Evolutionary conservation across 2,113 vertebrate genomes (phyloP).

Genomic region (Acanthochromis polyacanthus): DNA sequence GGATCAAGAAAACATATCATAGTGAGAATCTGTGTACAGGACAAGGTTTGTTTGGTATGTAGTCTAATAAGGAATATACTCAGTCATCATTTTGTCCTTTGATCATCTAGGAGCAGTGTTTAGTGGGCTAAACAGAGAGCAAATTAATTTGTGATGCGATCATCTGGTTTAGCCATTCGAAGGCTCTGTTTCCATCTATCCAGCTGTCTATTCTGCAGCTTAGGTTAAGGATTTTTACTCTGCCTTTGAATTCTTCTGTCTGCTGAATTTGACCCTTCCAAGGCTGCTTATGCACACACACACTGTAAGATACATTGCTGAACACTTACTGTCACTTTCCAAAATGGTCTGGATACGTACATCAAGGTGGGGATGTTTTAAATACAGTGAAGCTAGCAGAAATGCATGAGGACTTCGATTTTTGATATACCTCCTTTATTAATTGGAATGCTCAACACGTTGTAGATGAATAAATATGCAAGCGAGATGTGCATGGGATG

Average conservation of each 20-base stretch:
- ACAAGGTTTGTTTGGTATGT: too few species aligned
- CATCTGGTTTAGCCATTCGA: too few species aligned
- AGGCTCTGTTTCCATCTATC: too few species aligned
- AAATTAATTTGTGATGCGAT: background rate
- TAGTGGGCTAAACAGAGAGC: background rate
- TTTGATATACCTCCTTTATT: background rate
- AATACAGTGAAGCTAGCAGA: slow-evolving; percentile 3
- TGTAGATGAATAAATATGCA: slow-evolving; percentile 16
- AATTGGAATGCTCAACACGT: slow-evolving; percentile 7
- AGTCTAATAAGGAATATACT: too few species aligned
- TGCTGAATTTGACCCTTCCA: slow-evolving; percentile 25
- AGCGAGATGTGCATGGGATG: background rate
- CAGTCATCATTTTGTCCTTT: background rate
- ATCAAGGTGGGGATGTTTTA: slow-evolving; percentile 29
- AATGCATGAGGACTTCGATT: background rate
- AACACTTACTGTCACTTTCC: slow-evolving; percentile 24
- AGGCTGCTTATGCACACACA: slow-evolving; percentile 9
- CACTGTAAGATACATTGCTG: background rate
- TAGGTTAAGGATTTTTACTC: background rate
- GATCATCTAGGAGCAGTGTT: background rate
- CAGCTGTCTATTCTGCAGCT: too few species aligned
- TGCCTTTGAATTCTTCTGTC: slow-evolving; percentile 21
- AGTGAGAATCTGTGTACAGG: too few species aligned
- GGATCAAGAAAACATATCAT: too few species aligned
- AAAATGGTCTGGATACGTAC: slow-evolving; percentile 21